phyloP scores from a whole-genome alignment of 2,113 vertebrate genomes.

The Atrichornis clamosus region DNA sequence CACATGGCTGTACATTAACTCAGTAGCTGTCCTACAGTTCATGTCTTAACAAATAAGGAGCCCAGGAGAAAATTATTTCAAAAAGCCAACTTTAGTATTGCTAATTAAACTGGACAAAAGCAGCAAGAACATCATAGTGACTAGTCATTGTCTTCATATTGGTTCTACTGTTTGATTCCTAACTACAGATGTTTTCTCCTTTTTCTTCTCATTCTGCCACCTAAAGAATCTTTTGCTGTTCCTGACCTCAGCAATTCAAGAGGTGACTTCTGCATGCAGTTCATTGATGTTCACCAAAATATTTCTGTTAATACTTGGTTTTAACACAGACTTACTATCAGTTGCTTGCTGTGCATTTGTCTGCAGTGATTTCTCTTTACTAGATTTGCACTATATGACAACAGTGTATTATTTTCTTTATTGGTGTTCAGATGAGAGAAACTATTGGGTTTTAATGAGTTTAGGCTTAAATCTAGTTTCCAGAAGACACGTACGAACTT shows the following conservation, averaged over 20 bases:
- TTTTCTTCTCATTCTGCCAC: constrained; percentile 75
- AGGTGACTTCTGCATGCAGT: constrained; percentile 92
- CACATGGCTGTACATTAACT: not conserved
- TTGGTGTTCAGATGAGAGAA: not conserved
- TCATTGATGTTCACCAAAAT: constrained; percentile 63
- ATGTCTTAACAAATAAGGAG: not conserved
- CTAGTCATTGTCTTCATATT: constrained; percentile 14
- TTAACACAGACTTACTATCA: constrained; percentile 19
- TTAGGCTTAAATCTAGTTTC: not conserved
- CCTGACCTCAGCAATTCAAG: constrained; percentile 98
- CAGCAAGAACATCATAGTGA: not conserved
- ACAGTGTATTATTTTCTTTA: not conserved
- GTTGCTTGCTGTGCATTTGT: constrained; percentile 28
- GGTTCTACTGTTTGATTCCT: constrained; percentile 65
- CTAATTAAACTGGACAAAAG: not conserved
- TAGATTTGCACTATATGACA: not conserved
- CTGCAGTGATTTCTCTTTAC: not conserved
- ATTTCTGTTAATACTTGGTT: constrained; percentile 9
- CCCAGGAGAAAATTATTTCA: not conserved
- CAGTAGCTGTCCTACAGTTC: not conserved
- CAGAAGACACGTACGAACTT: not conserved
- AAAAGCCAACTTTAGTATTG: not conserved
- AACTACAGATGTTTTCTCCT: constrained; percentile 81
- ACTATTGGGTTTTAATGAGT: not conserved
- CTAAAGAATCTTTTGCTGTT: constrained; percentile 98